Evolutionary conservation across 2,888 invertebrate species (phyloP), one percentile per base, ranked within the genome.

Genomic region (Lycaena phlaeas): DNA sequence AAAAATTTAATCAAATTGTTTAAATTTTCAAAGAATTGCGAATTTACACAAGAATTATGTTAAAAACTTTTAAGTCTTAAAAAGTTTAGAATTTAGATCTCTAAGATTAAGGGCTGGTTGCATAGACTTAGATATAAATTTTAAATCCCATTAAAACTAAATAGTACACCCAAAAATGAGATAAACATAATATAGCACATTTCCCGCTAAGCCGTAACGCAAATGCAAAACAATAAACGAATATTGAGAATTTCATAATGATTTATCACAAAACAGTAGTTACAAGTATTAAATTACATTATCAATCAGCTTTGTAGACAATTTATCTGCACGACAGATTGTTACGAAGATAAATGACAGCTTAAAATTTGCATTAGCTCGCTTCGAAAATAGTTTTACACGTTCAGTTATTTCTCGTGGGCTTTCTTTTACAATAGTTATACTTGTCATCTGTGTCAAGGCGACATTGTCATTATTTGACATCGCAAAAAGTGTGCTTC

Each of bases 371-470:
- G 27, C 14, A 27, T 15, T 38, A 10, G 26, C 17, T 25, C 25
- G 10, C 9, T 34, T 18, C 30, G 25, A 39, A 39, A 39, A 39
- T 39, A 39, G 39, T n/a, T 39, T n/a, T 39, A 39, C 31, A 26
- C 39, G 9, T 9, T 22, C 25, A 39, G 14, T 30, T 31, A 26
- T 39, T 39, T 30, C 29, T 10, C 9, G 30, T 11, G 22, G 10
- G 30, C 34, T 34, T 34, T 34, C 34, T 34, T 34, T 34, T 22
- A 34, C 22, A 34, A 34, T 34, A 22, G 14, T 31, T 18, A 18
- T 31, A 17, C 22, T 22, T 22, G 31, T 31, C 31, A 31, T 18
- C 17, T 34, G 34, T 34, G 34, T 34, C 34, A 34, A 34, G 34
- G 34, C 7, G 12, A 34, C 12, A 34, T 34, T 9, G 22, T 22